Evolutionary conservation across 2,113 vertebrate species (phyloP), one percentile per base, ranked within the genome.

Genomic region (Dicerorhinus sumatrensis): DNA sequence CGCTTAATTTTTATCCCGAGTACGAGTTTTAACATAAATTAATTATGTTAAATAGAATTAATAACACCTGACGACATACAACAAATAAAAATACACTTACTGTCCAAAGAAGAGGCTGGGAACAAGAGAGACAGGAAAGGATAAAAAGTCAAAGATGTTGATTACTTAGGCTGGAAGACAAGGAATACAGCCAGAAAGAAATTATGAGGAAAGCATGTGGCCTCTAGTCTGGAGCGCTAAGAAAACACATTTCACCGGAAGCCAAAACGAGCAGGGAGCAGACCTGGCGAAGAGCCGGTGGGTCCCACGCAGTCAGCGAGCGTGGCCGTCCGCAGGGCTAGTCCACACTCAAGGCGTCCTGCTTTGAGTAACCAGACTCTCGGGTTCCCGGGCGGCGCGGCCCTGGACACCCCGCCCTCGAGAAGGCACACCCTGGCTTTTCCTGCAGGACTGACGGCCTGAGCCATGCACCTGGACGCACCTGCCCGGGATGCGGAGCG

Each of bases 171-270:
- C 80, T 0, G 25, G n/a, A 69, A 70, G 33, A 16, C 83, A 75
- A 36, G 27, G 13, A 54, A 31, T 0, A 58, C 3, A 48, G 70
- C 65, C 27, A 75, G 31, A 72, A 23, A 10, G 67, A 18, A 60
- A 36, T 33, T 7, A 18, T 0, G 58, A 70, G 60, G 36, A n/a
- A 70, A 76, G 81, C 85, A 93, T 23, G 95, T 67, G 81, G 93
- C 58, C 54, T 81, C 79, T 9, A 4, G 9, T 17, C 67, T 6
- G 31, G 39, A 69, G 36, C 51, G 31, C 65, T 17, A 13, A 83
- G 83, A 79, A 70, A 46, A 39, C 92, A 54, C 77, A 60, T 79
- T 89, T 69, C 70, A n/a, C 90, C 33, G 80, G 92, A 84, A 81
- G 54, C 39, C 83, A 62, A 39, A 69, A 11, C 1, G 13, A 48